Percentiles rank a stretch among this genome's conserved stretches.
These are phyloP conservation scores for Sciaenops ocellatus DNA, from an alignment of 2,797 vertebrate genomes.

Conservation along the genomic window DNA sequence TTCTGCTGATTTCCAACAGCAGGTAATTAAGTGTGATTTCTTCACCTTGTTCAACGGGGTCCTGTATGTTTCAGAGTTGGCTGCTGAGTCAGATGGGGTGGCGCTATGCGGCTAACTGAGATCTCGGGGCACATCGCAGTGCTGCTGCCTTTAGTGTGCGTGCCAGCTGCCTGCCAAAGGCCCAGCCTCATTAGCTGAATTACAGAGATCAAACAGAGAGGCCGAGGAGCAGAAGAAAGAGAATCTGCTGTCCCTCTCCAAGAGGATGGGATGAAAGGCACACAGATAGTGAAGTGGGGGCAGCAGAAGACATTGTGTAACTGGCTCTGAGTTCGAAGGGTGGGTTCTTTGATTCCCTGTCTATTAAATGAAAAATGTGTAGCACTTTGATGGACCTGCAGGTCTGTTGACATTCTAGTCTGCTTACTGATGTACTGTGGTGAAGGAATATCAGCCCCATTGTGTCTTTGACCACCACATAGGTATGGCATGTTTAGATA, in stretches of 20 bases:
- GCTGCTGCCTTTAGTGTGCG: constrained; percentile 75
- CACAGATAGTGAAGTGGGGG: constrained; percentile 69
- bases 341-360: constrained; percentile 80
- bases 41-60: constrained; percentile 60
- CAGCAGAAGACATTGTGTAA: constrained; percentile 80
- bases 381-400: constrained; percentile 71
- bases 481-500: neutral
- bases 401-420: constrained; percentile 68
- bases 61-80: constrained; percentile 63
- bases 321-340: constrained; percentile 73
- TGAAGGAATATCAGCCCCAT: constrained; percentile 39
- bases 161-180: constrained; percentile 84
- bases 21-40: constrained; percentile 72
- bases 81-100: constrained; percentile 81
- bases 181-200: constrained; percentile 85
- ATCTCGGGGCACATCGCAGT: constrained; percentile 73
- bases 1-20: constrained; percentile 69
- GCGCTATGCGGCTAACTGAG: constrained; percentile 67
- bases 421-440: constrained; percentile 51
- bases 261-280: constrained; percentile 82
- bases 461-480: constrained; percentile 7
- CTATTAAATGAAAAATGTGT: constrained; percentile 77
- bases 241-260: constrained; percentile 75
- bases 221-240: constrained; percentile 80
- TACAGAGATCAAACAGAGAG: constrained; percentile 85